A percentile compares a stretch with the other conserved stretches of the same genome.
phyloP scores from a whole-genome alignment of 2,797 vertebrate genomes.

The Pseudomugil tenellus region DNA sequence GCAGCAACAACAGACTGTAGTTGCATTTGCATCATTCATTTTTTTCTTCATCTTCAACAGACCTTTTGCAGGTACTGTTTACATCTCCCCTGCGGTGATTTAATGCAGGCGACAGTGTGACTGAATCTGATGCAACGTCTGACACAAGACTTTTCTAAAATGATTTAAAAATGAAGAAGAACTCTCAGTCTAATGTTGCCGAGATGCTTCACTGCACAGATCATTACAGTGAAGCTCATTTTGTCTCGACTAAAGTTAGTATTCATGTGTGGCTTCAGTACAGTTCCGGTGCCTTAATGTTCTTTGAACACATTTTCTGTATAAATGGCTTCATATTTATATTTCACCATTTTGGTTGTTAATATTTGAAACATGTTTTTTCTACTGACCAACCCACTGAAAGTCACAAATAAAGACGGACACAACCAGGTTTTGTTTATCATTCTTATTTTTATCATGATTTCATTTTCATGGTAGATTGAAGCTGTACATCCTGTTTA shows the following conservation, averaged over 20 bases:
- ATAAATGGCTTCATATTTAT: conserved; percentile 73
- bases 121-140: conserved; percentile 21
- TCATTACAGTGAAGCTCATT: not conserved
- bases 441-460: conserved; percentile 86
- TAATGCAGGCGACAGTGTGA: conserved; percentile 18
- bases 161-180: conserved; percentile 51
- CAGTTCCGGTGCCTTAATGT: not conserved
- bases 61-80: conserved; percentile 42
- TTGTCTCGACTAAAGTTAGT: not conserved
- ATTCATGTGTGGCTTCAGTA: conserved; percentile 21
- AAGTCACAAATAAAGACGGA: conserved; percentile 54
- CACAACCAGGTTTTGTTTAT: conserved; percentile 31
- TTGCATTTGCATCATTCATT: conserved; percentile 27
- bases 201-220: conserved; percentile 21
- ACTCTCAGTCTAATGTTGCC: conserved; percentile 55
- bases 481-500: conserved; percentile 84
- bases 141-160: not conserved
- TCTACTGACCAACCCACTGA: not conserved
- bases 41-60: conserved; percentile 27
- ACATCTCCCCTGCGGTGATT: conserved; percentile 44
- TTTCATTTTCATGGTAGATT: conserved; percentile 85
- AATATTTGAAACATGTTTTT: conserved; percentile 34
- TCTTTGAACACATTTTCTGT: conserved; percentile 49
- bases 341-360: conserved; percentile 44
- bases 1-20: conserved; percentile 10